These are phyloP conservation scores for Aurelia aurita complex sp. Pacific DNA, from an alignment of 30 jellyfish, hydroid and myxozoan genomes.

Conservation along the genomic window DNA sequence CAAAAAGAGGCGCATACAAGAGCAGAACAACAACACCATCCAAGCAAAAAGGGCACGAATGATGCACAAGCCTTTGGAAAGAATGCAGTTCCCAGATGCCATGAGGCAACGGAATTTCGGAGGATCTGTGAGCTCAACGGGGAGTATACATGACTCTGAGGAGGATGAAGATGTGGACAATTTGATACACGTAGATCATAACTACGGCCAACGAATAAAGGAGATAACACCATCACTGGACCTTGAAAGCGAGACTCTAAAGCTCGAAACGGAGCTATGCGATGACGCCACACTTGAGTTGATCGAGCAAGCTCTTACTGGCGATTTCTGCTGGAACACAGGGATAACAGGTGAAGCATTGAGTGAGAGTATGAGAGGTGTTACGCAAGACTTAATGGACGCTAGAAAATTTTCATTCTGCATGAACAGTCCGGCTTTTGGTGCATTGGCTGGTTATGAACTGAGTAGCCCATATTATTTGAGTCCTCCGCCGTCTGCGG, in stretches of 20 bases:
- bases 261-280: constrained; percentile 29
- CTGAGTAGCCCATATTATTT: constrained; percentile 90
- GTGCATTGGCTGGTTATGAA: constrained; percentile 59
- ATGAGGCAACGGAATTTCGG: constrained; percentile 46
- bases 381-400: constrained; percentile 90
- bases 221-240: neutral
- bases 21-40: constrained; percentile 59
- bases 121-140: constrained; percentile 66
- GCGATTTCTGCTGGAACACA: constrained; percentile 90
- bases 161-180: constrained; percentile 47
- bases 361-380: constrained; percentile 90
- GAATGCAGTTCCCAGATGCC: constrained; percentile 20
- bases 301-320: constrained; percentile 83
- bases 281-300: constrained; percentile 51
- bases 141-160: constrained; percentile 38
- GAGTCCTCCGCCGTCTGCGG: constrained; percentile 96
- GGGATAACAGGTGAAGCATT: constrained; percentile 66
- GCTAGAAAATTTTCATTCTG: constrained; percentile 77
- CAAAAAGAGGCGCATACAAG: constrained; percentile 91
- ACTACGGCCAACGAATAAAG: constrained; percentile 50
- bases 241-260: constrained; percentile 21
- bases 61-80: constrained; percentile 49
- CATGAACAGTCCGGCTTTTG: constrained; percentile 70
- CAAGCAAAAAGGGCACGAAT: constrained; percentile 82
- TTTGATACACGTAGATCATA: constrained; percentile 56